These are phyloP conservation scores for Zoanthus sociatus DNA, from an alignment of 92 coral and sea anemone genomes.

Conservation along the genomic window DNA sequence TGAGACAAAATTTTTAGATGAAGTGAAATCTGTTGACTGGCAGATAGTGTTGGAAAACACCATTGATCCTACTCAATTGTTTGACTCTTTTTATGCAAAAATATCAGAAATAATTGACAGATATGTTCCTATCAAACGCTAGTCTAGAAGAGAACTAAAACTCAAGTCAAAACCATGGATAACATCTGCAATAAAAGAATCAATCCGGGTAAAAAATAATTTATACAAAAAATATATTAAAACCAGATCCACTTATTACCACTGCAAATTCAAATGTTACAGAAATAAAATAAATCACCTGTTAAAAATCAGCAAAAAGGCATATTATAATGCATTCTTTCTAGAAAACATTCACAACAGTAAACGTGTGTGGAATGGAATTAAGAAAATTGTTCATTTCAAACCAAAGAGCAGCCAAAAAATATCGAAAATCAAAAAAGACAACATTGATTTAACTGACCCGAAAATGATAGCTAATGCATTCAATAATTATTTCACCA, in stretches of 20 bases:
- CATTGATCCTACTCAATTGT: constrained; percentile 52
- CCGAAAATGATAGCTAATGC: constrained; percentile 44
- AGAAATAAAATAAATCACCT: constrained; percentile 65
- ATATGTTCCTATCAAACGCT: constrained; percentile 50
- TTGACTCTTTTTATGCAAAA: constrained; percentile 54
- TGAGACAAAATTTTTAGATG: constrained; percentile 49
- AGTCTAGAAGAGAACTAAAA: constrained; percentile 57
- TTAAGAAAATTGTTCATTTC: constrained; percentile 58
- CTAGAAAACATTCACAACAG: constrained; percentile 38
- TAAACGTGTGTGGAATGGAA: constrained; percentile 71
- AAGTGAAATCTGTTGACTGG: constrained; percentile 47
- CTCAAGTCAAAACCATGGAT: constrained; percentile 61
- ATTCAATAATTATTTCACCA: constrained; percentile 54
- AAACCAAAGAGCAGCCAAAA: constrained; percentile 48
- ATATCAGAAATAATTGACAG: constrained; percentile 49
- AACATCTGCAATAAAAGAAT: constrained; percentile 54
- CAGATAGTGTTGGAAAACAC: constrained; percentile 8
- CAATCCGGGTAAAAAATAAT: constrained; percentile 57
- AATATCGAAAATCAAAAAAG: constrained; percentile 31
- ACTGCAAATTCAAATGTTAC: constrained; percentile 58
- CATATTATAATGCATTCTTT: constrained; percentile 56
- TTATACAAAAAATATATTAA: constrained; percentile 48
- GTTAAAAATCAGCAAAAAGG: constrained; percentile 55
- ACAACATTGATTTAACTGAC: constrained; percentile 47
- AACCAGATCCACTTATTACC: constrained; percentile 63